Evolutionary conservation across 1,140 invertebrate genomes (phyloP).

Genomic region (Leptopilina clavipes): DNA sequence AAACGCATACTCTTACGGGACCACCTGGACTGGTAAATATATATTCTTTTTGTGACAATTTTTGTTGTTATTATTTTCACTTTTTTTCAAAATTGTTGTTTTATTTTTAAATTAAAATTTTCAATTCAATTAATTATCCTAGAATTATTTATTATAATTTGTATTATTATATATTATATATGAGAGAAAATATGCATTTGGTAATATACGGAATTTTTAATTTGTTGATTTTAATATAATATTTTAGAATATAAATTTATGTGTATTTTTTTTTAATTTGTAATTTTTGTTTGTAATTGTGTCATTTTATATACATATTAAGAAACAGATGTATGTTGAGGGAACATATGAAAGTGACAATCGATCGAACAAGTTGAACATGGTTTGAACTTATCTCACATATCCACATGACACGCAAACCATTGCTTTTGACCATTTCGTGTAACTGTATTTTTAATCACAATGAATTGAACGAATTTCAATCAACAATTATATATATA

Average conservation of each 20-base stretch:
- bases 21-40: slow-evolving; percentile 86
- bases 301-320: slow-evolving; percentile 43
- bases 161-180: no score
- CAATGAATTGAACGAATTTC: neutral
- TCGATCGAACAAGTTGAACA: slow-evolving; percentile 9
- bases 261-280: neutral
- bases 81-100: slow-evolving; percentile 4
- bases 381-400: slow-evolving; percentile 4
- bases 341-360: slow-evolving; percentile 30
- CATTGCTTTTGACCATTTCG: neutral
- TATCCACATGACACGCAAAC: slow-evolving; percentile 1
- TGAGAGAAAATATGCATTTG: no score
- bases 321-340: slow-evolving; percentile 52
- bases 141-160: no score
- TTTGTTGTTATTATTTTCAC: neutral
- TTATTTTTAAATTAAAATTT: neutral
- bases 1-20: slow-evolving; percentile 96
- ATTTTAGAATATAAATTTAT: neutral
- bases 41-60: neutral
- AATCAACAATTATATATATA: neutral
- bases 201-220: no score
- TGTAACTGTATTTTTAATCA: slow-evolving; percentile 13
- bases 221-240: no score
- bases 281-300: slow-evolving; percentile 39
- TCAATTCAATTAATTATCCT: no score